Base-by-base conservation (phyloP, 1,140 invertebrate genomes). In the Drosophila ficusphila region DNA sequence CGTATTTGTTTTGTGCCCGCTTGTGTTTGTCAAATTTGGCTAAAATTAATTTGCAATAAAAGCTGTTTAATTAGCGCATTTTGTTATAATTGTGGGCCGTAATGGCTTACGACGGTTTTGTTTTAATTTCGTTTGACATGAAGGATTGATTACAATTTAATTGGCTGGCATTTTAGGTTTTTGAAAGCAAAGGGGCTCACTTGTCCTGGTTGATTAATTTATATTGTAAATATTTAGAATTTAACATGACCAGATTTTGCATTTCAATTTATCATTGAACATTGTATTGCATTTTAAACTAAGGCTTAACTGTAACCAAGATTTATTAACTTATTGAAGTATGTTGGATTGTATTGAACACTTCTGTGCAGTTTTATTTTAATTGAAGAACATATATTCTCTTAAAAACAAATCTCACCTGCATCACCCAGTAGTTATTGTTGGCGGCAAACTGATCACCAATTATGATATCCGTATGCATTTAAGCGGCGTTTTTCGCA, bases 401-500 rank as follows among this genome's bases (percentile, higher is more conserved):
- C n/a, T n/a, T 9, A 1, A 12, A 0, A 7, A 8, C 14, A 21
- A 23, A 16, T 58, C 79, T 90, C 60, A 91, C 90, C 90, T 91
- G 90, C 90, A 91, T 91, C 90, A 91, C 90, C 90, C 90, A 91
- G 68, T 89, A 91, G 68, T 91, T 88, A 46, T 90, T 90, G 89
- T 82, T 90, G 89, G 73, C 72, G 83, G 83, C 78, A 88, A 91
- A 90, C 70, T 90, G 90, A 79, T 91, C 90, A 70, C 90, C 88
- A 76, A 91, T 90, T 83, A 90, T 89, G 57, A 91, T 91, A 91
- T 91, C 90, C 90, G 89, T 91, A 91, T 91, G 90, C 90, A 91
- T 91, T 91, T 91, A 91, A 72, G 82, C 70, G 70, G 76, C 86
- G 82, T 83, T 90, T 58, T 72, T 72, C 27, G 58, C 70, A 70